Conservation (phyloP, 1,140 invertebrate genomes). For the Thaumetopoea pityocampa region DNA sequence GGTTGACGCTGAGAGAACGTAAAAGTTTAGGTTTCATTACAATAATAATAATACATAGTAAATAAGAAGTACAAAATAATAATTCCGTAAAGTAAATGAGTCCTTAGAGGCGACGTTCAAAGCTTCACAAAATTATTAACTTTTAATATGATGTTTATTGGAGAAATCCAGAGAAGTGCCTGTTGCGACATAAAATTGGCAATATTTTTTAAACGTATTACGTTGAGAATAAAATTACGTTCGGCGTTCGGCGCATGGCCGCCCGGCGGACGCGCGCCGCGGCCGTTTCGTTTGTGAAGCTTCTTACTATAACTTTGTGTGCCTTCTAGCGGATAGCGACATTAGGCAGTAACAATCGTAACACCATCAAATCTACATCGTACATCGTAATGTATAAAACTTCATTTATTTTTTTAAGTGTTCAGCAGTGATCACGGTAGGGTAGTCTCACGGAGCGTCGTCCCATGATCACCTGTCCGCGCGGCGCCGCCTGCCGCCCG, state of each 20-base stretch:
- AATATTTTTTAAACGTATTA: conserved; percentile 72
- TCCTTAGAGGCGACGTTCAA: conserved; percentile 65
- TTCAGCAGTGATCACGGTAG: too few species aligned
- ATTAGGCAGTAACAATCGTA: conserved; percentile 63
- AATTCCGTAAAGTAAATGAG: conserved; percentile 41
- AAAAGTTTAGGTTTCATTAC: conserved; percentile 44
- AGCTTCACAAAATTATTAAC: conserved; percentile 66
- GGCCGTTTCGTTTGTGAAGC: conserved; percentile 60
- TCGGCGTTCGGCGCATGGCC: conserved; percentile 46
- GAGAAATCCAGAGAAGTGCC: conserved; percentile 74
- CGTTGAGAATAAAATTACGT: conserved; percentile 54
- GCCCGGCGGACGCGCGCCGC: conserved; percentile 20
- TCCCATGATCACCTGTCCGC: too few species aligned
- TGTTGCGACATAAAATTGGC: conserved; percentile 73
- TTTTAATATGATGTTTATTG: conserved; percentile 73
- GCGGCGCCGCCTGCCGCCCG: conserved; percentile 2
- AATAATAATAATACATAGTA: conserved; percentile 46
- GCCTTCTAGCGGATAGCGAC: conserved; percentile 73
- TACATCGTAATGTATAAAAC: too few species aligned
- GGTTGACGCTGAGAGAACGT: conserved; percentile 49
- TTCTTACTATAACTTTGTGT: conserved; percentile 73
- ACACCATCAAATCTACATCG: too few species aligned
- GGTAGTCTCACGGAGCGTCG: too few species aligned
- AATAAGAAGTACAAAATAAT: conserved; percentile 62
- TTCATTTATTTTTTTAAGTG: conserved; percentile 33